A percentile compares a stretch with the other conserved stretches of the same genome.
Conservation (phyloP, 2,113 vertebrate genomes). For the Sphyrna mokarran region DNA sequence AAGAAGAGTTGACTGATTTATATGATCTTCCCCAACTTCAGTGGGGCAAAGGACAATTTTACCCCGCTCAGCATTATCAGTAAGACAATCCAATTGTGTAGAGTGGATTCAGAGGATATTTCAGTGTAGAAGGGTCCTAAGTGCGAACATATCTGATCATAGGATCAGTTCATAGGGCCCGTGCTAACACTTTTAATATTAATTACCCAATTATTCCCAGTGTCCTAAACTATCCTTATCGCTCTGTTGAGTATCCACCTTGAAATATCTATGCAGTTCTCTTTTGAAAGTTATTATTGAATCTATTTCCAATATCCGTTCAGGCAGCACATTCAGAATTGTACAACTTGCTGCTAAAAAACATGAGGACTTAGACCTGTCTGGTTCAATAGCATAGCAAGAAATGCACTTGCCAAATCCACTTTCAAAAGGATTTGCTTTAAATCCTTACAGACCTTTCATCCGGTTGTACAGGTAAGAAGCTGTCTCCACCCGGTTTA, state of each 20-base stretch:
- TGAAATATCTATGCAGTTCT: background rate
- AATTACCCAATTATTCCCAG: background rate
- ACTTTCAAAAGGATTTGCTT: background rate
- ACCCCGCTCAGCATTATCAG: background rate
- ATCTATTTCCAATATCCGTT: background rate
- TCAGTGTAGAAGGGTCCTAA: background rate
- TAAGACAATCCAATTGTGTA: background rate
- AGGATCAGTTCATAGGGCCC: no score
- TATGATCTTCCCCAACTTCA: background rate
- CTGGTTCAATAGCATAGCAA: no score
- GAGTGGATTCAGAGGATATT: background rate
- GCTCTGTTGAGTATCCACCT: background rate
- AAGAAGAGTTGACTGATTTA: background rate
- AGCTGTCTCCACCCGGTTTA: background rate
- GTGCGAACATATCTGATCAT: no score
- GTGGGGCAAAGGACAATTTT: background rate
- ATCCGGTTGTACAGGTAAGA: background rate
- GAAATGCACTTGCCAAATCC: background rate
- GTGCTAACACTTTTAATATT: background rate
- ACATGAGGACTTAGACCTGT: background rate
- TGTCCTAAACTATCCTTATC: background rate
- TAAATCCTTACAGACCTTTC: background rate
- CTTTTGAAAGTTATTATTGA: background rate
- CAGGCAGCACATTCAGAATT: background rate
- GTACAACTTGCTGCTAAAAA: background rate